Conservation (phyloP, 2,797 vertebrate genomes). For the Clarias fuscus region DNA sequence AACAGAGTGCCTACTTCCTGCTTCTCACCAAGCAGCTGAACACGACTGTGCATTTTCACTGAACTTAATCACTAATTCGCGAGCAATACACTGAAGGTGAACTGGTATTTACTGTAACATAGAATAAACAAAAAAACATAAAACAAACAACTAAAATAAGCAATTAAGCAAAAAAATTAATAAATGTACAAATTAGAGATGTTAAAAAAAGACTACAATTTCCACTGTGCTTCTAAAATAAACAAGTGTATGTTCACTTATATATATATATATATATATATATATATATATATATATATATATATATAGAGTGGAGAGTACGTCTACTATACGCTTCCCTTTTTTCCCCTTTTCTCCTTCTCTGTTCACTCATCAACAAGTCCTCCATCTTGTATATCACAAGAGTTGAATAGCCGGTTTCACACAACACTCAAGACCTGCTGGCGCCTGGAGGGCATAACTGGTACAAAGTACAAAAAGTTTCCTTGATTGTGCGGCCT, state of each 20-base stretch:
- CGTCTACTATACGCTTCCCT: too few species aligned
- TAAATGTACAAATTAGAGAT: too few species aligned
- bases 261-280: neutral
- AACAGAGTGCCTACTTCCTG: neutral
- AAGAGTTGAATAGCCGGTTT: neutral
- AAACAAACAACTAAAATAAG: neutral
- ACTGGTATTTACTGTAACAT: neutral
- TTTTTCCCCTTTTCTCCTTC: neutral
- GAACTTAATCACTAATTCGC: neutral
- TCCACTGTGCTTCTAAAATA: neutral
- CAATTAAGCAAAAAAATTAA: neutral
- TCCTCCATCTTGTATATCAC: neutral
- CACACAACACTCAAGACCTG: neutral
- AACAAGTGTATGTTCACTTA: neutral
- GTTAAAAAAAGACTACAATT: neutral
- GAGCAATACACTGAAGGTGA: neutral
- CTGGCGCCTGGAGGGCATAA: neutral
- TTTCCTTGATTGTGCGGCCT: constrained; percentile 1
- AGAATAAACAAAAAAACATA: neutral
- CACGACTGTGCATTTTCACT: neutral
- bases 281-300: neutral
- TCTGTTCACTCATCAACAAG: neutral
- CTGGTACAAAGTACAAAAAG: constrained; percentile 1
- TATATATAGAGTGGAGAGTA: neutral
- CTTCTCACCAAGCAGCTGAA: neutral